Percentiles rank a stretch among this genome's conserved stretches.
Evolutionary conservation across 2,888 invertebrate genomes (phyloP).

Genomic region (Metopia argyrocephala): DNA sequence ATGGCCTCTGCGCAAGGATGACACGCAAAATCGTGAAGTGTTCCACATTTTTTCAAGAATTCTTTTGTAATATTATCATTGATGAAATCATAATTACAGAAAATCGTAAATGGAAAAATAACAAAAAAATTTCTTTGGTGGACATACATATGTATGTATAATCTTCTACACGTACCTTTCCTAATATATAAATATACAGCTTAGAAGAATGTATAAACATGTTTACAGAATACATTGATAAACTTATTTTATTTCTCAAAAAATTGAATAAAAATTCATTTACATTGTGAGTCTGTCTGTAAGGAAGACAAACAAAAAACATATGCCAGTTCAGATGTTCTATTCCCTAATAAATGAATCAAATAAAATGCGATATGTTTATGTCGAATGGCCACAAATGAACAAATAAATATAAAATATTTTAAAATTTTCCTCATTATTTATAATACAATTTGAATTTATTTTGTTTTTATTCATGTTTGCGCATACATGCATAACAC

Average conservation of each 20-base stretch:
- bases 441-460: background rate
- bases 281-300: background rate
- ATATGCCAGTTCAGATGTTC: background rate
- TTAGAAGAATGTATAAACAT: constrained; percentile 12
- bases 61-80: too few relatives aligned
- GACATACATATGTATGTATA: too few relatives aligned
- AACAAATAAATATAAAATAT: background rate
- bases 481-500: background rate
- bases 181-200: too few relatives aligned
- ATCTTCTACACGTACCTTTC: too few relatives aligned
- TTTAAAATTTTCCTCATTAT: background rate
- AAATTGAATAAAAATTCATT: too few relatives aligned
- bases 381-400: constrained; percentile 35
- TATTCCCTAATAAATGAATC: constrained; percentile 5
- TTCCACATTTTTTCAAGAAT: constrained; percentile 80
- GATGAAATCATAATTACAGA: too few relatives aligned
- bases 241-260: too few relatives aligned
- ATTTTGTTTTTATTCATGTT: background rate
- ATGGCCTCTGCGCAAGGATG: constrained; percentile 96
- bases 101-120: too few relatives aligned
- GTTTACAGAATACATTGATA: constrained; percentile 19
- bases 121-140: too few relatives aligned
- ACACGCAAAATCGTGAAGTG: constrained; percentile 96
- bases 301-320: constrained; percentile 8
- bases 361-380: constrained; percentile 32